phyloP scores from a whole-genome alignment of 64 coral and sea anemone genomes.

The Stichodactyla helianthus region DNA sequence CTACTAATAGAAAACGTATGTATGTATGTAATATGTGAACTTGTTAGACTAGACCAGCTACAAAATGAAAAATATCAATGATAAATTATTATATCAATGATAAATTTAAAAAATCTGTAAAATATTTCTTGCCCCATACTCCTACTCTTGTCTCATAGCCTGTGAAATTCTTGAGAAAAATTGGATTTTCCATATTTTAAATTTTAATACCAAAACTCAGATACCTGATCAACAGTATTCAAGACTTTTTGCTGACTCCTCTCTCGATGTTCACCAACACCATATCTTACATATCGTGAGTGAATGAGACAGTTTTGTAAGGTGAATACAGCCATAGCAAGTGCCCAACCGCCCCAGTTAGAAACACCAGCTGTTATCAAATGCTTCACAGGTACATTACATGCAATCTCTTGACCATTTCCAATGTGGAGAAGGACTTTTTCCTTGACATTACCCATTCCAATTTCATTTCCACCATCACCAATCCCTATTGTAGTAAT shows the following conservation, averaged over 20 bases:
- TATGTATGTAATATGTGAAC: too few relatives aligned
- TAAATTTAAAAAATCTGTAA: too few relatives aligned
- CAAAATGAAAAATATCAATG: too few relatives aligned
- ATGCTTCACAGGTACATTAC: conserved; percentile 60
- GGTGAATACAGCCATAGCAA: conserved; percentile 64
- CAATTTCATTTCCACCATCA: conserved; percentile 97
- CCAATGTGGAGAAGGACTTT: conserved; percentile 49
- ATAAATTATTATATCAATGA: too few relatives aligned
- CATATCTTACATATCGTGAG: conserved; percentile 59
- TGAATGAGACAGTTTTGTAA: conserved; percentile 76
- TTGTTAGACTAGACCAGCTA: too few relatives aligned
- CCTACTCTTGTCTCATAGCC: too few relatives aligned
- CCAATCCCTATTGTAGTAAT: conserved; percentile 85
- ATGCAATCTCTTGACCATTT: conserved; percentile 70
- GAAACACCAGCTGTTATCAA: conserved; percentile 93
- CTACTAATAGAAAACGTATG: too few relatives aligned
- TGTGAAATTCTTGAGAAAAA: background rate
- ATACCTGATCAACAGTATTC: conserved; percentile 66
- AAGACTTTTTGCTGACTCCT: conserved; percentile 38
- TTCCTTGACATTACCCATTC: conserved; percentile 87
- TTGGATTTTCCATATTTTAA: too few relatives aligned
- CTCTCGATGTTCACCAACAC: conserved; percentile 11
- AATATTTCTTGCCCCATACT: too few relatives aligned
- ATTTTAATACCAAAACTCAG: too few relatives aligned
- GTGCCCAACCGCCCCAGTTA: conserved; percentile 92